phyloP scores from a whole-genome alignment of 2,797 vertebrate species.

The Tympanoctomys barrerae region DNA sequence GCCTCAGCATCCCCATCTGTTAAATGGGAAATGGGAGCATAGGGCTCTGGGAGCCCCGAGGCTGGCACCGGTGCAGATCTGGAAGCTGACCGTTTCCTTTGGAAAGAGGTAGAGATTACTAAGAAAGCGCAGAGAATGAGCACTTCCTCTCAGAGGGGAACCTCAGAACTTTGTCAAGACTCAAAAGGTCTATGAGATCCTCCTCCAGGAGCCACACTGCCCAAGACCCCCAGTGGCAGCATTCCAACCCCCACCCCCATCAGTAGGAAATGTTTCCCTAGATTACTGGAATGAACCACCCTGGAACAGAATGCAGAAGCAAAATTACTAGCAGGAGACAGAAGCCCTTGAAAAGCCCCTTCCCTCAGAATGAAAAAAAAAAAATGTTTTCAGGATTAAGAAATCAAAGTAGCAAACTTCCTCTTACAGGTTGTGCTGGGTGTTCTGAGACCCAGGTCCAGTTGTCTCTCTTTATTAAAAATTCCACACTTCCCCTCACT shows the following conservation, averaged over 20 bases:
- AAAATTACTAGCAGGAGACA: conserved; percentile 75
- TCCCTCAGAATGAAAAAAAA: neutral
- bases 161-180: neutral
- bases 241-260: neutral
- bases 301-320: conserved; percentile 74
- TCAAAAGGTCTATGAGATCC: neutral
- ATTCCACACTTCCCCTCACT: neutral
- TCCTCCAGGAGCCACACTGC: neutral
- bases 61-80: neutral
- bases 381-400: neutral
- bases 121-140: neutral
- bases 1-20: neutral
- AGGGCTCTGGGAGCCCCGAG: neutral
- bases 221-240: conserved; percentile 47
- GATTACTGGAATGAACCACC: conserved; percentile 58
- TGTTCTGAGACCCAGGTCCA: neutral
- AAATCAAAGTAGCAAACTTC: neutral
- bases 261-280: conserved; percentile 46
- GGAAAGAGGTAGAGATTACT: neutral
- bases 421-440: neutral
- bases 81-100: neutral
- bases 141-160: neutral
- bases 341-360: conserved; percentile 1
- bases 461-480: conserved; percentile 59
- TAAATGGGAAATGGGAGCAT: neutral